phyloP scores from a whole-genome alignment of 2,888 invertebrate species.

The Tetropium fuscum region DNA sequence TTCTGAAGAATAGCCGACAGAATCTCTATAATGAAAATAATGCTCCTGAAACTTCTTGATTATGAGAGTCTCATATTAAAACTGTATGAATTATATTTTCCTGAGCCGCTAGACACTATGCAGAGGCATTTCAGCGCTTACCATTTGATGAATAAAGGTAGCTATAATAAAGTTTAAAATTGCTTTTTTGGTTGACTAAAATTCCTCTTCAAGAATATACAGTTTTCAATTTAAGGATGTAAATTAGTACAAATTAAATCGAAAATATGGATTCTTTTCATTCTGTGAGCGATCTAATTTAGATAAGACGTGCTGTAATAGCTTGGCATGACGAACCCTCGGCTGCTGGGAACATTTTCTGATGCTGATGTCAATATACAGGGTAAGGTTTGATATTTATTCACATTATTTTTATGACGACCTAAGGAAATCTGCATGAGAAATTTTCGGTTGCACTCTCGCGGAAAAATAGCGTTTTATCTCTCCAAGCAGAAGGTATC shows the following conservation, averaged over 20 bases:
- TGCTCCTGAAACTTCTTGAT: no score
- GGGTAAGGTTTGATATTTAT: slow-evolving; percentile 41
- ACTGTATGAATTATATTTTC: not conserved
- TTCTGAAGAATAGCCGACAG: no score
- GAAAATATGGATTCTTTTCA: slow-evolving; percentile 66
- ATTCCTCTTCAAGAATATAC: slow-evolving; percentile 26
- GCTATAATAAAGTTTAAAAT: slow-evolving; percentile 35
- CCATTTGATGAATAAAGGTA: slow-evolving; percentile 22
- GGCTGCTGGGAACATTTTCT: slow-evolving; percentile 17
- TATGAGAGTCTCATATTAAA: no score
- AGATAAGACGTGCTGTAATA: slow-evolving; percentile 63
- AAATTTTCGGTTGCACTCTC: not conserved
- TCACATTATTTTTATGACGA: slow-evolving; percentile 35
- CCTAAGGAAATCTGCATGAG: slow-evolving; percentile 7
- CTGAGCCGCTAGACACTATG: not conserved
- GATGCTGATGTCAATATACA: slow-evolving; percentile 36
- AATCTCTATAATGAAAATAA: no score
- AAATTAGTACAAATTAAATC: slow-evolving; percentile 66
- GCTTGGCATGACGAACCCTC: slow-evolving; percentile 47
- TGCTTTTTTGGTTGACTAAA: slow-evolving; percentile 43
- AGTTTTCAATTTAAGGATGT: slow-evolving; percentile 64
- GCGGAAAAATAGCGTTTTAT: not conserved
- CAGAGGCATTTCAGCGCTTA: not conserved
- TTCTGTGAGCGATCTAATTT: slow-evolving; percentile 64
- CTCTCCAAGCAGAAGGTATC: not conserved